These are phyloP conservation scores for Melanotaenia nigrans DNA, from an alignment of 2,797 vertebrate species.

Conservation along the genomic window DNA sequence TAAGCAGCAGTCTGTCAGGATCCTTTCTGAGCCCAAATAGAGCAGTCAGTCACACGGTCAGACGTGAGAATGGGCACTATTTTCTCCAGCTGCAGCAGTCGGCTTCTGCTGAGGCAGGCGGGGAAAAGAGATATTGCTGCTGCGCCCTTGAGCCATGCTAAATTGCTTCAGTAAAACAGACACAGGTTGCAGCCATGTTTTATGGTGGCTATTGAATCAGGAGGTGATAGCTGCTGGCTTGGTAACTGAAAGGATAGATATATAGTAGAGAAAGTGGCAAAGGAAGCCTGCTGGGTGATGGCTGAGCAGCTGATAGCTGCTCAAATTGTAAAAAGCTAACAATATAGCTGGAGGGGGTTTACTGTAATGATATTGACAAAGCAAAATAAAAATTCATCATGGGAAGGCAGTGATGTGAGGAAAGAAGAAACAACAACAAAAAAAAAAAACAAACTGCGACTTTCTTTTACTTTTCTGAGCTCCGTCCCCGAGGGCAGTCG, in stretches of 20 bases:
- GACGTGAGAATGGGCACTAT: constrained; percentile 32
- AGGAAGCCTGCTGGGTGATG: constrained; percentile 14
- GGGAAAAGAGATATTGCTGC: constrained; percentile 65
- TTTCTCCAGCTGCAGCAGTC: constrained; percentile 10
- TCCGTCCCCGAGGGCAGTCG: constrained; percentile 59
- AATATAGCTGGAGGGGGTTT: constrained; percentile 42
- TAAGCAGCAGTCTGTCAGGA: constrained; percentile 46
- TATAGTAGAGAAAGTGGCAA: neutral
- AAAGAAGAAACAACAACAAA: neutral
- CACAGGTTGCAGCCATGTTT: constrained; percentile 72
- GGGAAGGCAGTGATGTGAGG: constrained; percentile 8
- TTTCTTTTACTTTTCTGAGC: constrained; percentile 43
- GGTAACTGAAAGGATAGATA: constrained; percentile 47
- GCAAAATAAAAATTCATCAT: constrained; percentile 61
- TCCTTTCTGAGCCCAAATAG: constrained; percentile 60
- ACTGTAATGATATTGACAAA: constrained; percentile 68
- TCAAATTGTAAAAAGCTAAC: constrained; percentile 52
- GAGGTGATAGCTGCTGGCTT: constrained; percentile 55
- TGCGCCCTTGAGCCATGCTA: constrained; percentile 79
- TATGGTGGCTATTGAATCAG: constrained; percentile 58
- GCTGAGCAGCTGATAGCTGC: constrained; percentile 26
- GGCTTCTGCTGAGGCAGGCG: constrained; percentile 27
- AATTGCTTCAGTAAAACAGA: constrained; percentile 80
- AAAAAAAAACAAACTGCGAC: neutral
- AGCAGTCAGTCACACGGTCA: constrained; percentile 67